Percentiles rank a stretch among this genome's conserved stretches.
phyloP scores from a whole-genome alignment of 1,140 invertebrate species.

The Drosophila watanabei region DNA sequence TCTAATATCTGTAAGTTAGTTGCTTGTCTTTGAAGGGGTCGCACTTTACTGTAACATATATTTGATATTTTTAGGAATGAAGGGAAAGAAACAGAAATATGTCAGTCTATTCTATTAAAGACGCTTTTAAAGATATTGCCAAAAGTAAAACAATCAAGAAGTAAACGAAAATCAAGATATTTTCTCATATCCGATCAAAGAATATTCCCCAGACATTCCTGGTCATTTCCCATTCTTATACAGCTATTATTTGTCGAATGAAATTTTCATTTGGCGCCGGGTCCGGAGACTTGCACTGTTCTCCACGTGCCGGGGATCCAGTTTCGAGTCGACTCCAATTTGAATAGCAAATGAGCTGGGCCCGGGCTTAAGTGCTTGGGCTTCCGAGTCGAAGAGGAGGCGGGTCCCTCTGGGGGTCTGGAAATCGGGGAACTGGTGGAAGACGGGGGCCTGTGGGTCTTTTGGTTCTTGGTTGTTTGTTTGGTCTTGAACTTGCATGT shows the following conservation, averaged over 20 bases:
- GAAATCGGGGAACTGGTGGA: not conserved
- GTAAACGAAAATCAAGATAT: not conserved
- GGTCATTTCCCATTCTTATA: not conserved
- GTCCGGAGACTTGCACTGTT: slow-evolving; percentile 25
- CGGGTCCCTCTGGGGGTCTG: not conserved
- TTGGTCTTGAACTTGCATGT: slow-evolving; percentile 79
- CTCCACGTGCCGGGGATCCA: slow-evolving; percentile 38
- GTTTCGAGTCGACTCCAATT: slow-evolving; percentile 64
- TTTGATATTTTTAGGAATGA: not conserved
- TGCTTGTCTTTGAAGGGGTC: not conserved
- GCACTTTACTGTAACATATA: not conserved
- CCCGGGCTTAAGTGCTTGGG: slow-evolving; percentile 23
- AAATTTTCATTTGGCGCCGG: slow-evolving; percentile 42
- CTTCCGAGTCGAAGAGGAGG: not conserved
- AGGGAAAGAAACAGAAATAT: not conserved
- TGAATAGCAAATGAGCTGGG: slow-evolving; percentile 75
- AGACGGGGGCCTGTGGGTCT: slow-evolving; percentile 9
- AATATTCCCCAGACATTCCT: slow-evolving; percentile 10
- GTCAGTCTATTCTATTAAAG: not conserved
- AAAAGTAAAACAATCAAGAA: not conserved
- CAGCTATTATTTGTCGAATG: slow-evolving; percentile 15
- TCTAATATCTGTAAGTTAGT: slow-evolving; percentile 4
- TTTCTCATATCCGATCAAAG: slow-evolving; percentile 1
- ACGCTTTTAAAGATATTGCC: not conserved
- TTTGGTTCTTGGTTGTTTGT: slow-evolving; percentile 24